phyloP scores from a whole-genome alignment of 2,888 invertebrate species.

The Ennomos quercinarius region DNA sequence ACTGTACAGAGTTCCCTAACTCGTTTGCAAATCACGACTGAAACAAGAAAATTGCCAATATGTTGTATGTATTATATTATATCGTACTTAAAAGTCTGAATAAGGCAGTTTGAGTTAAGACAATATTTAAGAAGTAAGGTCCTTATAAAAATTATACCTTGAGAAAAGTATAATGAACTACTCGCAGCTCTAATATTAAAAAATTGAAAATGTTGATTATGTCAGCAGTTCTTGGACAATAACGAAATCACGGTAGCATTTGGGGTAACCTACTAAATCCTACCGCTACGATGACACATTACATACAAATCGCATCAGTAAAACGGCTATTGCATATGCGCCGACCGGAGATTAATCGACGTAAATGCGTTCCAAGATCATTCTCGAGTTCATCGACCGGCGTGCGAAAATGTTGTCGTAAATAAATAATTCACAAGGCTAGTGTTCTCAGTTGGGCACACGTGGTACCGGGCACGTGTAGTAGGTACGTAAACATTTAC shows the following conservation, averaged over 20 bases:
- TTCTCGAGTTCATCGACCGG: conserved; percentile 81
- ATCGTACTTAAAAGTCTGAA: no score
- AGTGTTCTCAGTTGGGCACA: conserved; percentile 83
- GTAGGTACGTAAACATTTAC: conserved; percentile 84
- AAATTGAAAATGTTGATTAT: no score
- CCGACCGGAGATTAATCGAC: conserved; percentile 76
- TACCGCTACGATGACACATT: no score
- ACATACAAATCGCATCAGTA: conserved; percentile 12
- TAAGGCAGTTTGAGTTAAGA: no score
- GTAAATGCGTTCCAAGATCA: conserved; percentile 82
- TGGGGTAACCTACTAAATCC: conserved; percentile 1
- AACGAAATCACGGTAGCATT: background rate
- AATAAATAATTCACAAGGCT: conserved; percentile 86
- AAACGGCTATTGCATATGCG: conserved; percentile 40
- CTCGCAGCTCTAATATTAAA: no score
- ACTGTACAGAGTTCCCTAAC: background rate
- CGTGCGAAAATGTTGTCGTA: conserved; percentile 86
- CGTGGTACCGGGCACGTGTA: conserved; percentile 78
- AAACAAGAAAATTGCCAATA: no score
- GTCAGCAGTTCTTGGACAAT: no score
- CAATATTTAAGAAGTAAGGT: no score
- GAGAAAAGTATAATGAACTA: no score
- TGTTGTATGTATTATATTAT: no score
- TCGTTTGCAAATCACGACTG: background rate
- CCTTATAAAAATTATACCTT: no score